phyloP scores from a whole-genome alignment of 2,113 vertebrate genomes.

The Bos javanicus region DNA sequence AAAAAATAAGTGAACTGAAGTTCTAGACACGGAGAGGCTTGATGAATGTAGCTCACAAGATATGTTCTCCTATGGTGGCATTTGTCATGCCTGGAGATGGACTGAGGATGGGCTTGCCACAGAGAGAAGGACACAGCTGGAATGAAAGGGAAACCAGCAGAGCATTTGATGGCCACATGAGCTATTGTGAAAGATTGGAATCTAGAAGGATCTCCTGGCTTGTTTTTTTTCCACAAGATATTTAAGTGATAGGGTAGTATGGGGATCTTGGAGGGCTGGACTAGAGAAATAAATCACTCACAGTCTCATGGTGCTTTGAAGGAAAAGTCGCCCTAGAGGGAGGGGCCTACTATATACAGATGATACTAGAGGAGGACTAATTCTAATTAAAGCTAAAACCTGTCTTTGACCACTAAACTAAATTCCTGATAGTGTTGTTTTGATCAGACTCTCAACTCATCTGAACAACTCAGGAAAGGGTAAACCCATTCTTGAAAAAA shows the following conservation, averaged over 20 bases:
- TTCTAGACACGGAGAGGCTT: background rate
- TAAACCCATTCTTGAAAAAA: background rate
- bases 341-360: background rate
- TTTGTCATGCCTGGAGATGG: background rate
- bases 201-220: background rate
- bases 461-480: background rate
- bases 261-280: rapidly evolving
- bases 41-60: background rate
- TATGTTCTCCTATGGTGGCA: background rate
- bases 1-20: background rate
- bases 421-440: background rate
- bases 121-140: background rate
- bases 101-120: background rate
- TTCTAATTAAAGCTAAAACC: background rate
- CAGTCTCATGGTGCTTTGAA: background rate
- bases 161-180: background rate
- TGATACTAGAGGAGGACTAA: background rate
- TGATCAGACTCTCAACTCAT: background rate
- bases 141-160: background rate
- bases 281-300: background rate
- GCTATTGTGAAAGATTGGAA: background rate
- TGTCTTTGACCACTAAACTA: background rate
- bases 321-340: background rate
- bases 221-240: background rate
- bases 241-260: background rate